phyloP scores from a whole-genome alignment of 2,888 invertebrate species.

The Himalopsyche japonica region DNA sequence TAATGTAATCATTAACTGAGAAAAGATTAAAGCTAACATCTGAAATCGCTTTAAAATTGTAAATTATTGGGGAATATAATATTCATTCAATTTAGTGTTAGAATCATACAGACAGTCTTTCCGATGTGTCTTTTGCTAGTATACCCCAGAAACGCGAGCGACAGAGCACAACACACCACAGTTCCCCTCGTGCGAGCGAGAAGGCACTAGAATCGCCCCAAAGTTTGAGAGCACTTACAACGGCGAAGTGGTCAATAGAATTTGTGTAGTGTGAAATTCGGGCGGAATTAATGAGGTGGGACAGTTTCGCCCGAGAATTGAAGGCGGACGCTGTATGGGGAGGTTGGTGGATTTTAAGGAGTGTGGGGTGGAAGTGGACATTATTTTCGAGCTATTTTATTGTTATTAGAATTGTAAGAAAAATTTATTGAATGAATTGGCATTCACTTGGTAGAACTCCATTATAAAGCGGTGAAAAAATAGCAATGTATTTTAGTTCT shows the following conservation, averaged over 20 bases:
- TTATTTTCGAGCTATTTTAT: not conserved
- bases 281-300: constrained; percentile 40
- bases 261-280: constrained; percentile 41
- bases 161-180: not conserved
- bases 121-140: not conserved
- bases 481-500: too few relatives aligned
- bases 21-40: too few relatives aligned
- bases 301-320: constrained; percentile 21
- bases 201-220: not conserved
- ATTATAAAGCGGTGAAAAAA: too few relatives aligned
- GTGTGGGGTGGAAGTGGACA: not conserved
- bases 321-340: not conserved
- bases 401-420: not conserved
- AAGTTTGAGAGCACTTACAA: constrained; percentile 20
- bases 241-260: constrained; percentile 40
- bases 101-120: not conserved
- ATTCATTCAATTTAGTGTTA: not conserved
- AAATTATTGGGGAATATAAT: too few relatives aligned
- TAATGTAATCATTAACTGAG: too few relatives aligned
- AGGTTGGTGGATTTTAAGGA: not conserved
- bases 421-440: too few relatives aligned
- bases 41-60: too few relatives aligned
- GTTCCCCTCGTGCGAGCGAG: not conserved
- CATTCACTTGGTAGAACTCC: too few relatives aligned
- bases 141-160: not conserved